Evolutionary conservation across 2,888 invertebrate genomes (phyloP), one percentile per base, ranked within the genome.

Genomic region (Hydrotaea diabolus): DNA sequence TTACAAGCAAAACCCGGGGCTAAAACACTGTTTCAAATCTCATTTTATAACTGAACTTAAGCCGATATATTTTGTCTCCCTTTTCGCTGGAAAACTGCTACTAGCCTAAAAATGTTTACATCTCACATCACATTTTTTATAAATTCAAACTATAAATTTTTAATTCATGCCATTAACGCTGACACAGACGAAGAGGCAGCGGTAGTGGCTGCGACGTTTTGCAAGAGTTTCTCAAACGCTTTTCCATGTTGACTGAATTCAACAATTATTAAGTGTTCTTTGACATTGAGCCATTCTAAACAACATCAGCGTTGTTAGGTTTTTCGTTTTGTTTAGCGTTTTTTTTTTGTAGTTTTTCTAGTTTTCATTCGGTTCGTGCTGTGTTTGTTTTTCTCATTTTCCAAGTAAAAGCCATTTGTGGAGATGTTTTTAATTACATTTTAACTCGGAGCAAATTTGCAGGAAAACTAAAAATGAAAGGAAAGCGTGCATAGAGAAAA

Each of bases 351-450:
- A 8, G 53, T 62, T 62, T 17, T 36, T 19, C 17, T 36, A 39
- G 39, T 13, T 39, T 39, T 36, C 62, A 57, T 53, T 23, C 59
- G 23, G n/a, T 26, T 26, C 26, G 39, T 43, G 43, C 15, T 66
- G 66, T 66, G 66, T 66, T 39, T 66, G 19, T 62, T 62, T 62
- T 31, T 62, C 62, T 46, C 69, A 39, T 69, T 69, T 43, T 15
- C 43, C 46, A 1, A 21, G 21, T 17, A 66, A 43, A 21, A 66
- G 21, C 66, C 19, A 43, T 64, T 66, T 66, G 59, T 59, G 66
- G 19, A 69, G 46, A 69, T 69, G 69, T 49, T 84, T 81, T 78
- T 78, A 84, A 84, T 84, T 84, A 78, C 59, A 81, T 80, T 72
- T 72, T 75, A 81, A 75, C 64, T 78, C 13, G 43, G 46, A 69